Percentiles rank a stretch among this genome's conserved stretches.
Evolutionary conservation across 2,888 invertebrate species (phyloP).

Genomic region (Mythimna lalbum): DNA sequence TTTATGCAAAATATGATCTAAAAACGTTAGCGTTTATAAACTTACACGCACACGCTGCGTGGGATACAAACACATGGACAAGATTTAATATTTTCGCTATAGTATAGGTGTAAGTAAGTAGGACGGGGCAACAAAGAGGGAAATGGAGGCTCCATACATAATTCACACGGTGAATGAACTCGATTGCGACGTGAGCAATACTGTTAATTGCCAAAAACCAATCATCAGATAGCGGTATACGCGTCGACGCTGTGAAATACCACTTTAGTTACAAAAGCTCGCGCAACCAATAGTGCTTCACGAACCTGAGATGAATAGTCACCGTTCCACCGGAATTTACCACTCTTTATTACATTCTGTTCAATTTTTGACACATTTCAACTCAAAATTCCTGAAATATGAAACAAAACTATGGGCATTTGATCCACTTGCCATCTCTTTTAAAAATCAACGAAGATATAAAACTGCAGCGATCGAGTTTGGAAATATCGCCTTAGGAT

Average conservation of each 20-base stretch:
- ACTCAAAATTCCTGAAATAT: constrained; percentile 17
- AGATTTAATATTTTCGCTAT: constrained; percentile 59
- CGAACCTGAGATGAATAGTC: constrained; percentile 59
- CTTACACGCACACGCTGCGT: constrained; percentile 47
- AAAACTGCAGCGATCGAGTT: constrained; percentile 62
- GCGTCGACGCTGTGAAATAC: constrained; percentile 88
- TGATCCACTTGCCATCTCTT: constrained; percentile 55
- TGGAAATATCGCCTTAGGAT: constrained; percentile 68
- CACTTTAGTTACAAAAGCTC: constrained; percentile 87
- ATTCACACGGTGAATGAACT: constrained; percentile 90
- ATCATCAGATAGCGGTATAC: constrained; percentile 90
- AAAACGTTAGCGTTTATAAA: constrained; percentile 43
- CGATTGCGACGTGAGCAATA: constrained; percentile 89
- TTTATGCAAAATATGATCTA: constrained; percentile 50
- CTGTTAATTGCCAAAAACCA: constrained; percentile 91
- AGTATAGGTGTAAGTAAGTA: constrained; percentile 69
- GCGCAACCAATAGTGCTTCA: constrained; percentile 63
- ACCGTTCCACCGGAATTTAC: constrained; percentile 39
- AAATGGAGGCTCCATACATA: constrained; percentile 87
- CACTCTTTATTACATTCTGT: constrained; percentile 54
- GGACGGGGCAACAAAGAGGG: constrained; percentile 83
- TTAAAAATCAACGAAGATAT: constrained; percentile 69
- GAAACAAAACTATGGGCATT: constrained; percentile 18
- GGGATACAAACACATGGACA: constrained; percentile 45
- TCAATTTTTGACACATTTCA: constrained; percentile 59